These are phyloP conservation scores for Rhipidura dahli DNA, from an alignment of 2,113 vertebrate genomes.

Conservation along the genomic window DNA sequence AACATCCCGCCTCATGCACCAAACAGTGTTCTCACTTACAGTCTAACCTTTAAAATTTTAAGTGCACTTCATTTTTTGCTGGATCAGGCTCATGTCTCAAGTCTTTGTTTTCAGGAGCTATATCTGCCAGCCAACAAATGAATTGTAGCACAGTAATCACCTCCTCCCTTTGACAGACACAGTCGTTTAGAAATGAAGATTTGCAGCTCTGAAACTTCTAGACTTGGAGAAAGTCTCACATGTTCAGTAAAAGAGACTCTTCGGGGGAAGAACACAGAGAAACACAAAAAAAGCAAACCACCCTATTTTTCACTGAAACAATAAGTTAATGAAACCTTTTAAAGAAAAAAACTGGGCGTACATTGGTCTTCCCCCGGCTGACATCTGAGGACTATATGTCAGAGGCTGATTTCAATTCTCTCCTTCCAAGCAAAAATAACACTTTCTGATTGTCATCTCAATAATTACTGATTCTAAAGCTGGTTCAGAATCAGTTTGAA, in stretches of 20 bases:
- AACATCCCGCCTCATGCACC: neutral
- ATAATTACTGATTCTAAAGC: neutral
- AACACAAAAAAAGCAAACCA: neutral
- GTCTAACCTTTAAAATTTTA: conserved; percentile 24
- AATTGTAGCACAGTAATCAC: neutral
- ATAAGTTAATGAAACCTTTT: neutral
- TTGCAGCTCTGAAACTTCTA: neutral
- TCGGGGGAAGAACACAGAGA: neutral
- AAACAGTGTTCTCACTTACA: neutral
- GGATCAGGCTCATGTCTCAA: neutral
- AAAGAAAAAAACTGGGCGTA: neutral
- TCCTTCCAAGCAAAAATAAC: conserved; percentile 4
- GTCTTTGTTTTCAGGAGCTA: conserved; percentile 7
- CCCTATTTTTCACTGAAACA: neutral
- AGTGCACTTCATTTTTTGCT: neutral
- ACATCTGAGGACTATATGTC: neutral
- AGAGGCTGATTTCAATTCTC: conserved; percentile 4
- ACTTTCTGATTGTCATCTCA: neutral
- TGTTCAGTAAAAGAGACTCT: neutral
- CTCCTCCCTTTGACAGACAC: neutral
- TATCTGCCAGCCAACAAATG: conserved; percentile 8
- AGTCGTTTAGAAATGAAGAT: conserved; percentile 10
- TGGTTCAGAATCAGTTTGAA: neutral
- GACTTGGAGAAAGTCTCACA: neutral
- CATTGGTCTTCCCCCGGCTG: neutral